Percentiles rank a stretch among this genome's conserved stretches.
These are phyloP conservation scores for Stramonita haemastoma DNA, from an alignment of 2,888 invertebrate genomes.

Conservation along the genomic window DNA sequence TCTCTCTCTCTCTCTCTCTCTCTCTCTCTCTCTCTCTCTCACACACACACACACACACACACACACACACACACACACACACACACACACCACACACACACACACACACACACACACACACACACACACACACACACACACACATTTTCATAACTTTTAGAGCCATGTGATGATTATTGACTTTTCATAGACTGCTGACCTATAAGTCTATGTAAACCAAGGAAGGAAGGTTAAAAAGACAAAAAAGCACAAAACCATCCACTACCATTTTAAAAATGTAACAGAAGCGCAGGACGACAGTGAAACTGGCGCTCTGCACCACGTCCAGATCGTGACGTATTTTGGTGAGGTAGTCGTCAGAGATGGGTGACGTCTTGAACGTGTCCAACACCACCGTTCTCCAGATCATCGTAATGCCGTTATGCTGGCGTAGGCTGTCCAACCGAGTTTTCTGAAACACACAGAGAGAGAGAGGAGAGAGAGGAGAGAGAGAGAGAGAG, in stretches of 20 bases:
- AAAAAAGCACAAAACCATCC: not conserved
- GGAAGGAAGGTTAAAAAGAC: not conserved
- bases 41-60: no score
- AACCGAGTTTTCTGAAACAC: conserved; percentile 15
- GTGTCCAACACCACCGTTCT: conserved; percentile 46
- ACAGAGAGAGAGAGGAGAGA: not conserved
- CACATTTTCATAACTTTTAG: not conserved
- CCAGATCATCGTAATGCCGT: conserved; percentile 46
- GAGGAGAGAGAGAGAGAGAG: conserved; percentile 7
- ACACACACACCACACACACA: no score
- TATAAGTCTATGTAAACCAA: no score
- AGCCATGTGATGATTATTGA: not conserved
- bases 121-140: no score
- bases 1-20: no score
- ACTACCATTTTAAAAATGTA: conserved; percentile 45
- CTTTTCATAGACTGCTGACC: not conserved
- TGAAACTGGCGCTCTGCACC: conserved; percentile 42
- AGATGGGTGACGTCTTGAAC: conserved; percentile 39
- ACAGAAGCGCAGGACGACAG: conserved; percentile 45
- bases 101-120: no score
- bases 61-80: no score
- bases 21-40: no score
- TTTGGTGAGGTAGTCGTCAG: conserved; percentile 42
- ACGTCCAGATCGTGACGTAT: conserved; percentile 43
- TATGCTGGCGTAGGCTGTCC: conserved; percentile 28